Evolutionary conservation across 2,113 vertebrate genomes (phyloP), one percentile per base, ranked within the genome.

Genomic region (Theristicus caerulescens): DNA sequence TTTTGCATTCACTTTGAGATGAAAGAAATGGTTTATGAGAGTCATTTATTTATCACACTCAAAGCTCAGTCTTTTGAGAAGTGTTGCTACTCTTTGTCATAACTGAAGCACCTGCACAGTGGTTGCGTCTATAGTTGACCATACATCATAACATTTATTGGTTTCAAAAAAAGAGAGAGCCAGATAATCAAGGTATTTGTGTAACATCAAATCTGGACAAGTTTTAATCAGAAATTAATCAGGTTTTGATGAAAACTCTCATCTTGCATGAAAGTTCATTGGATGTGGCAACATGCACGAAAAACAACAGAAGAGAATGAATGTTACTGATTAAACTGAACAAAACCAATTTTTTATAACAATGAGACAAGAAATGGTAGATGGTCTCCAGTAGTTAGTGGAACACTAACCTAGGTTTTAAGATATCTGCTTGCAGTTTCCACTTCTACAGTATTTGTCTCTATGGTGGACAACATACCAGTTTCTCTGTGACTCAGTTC

Each of bases 381-480:
- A 29, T 49, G 24, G 13, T 76, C 14, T 61, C 20, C 36, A 26
- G 16, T 27, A 55, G 19, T 71, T 66, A n/a, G 15, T 38, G 40
- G 29, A 74, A 62, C 21, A 52, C 29, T 70, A 52, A 47, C 17
- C 8, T 16, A 32, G 3, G 9, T 84, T 69, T 88, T 64, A 46
- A 62, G 29, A 64, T 40, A 69, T 7, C 6, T 64, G 13, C 8
- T 70, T 54, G 13, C 38, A 20, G 38, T 58, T 80, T 44, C 29
- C 47, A 58, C 49, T 40, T 67, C 32, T 22, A 36, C 18, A 58
- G 21, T 26, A 78, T 54, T 87, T 73, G 10, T 52, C 12, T 70
- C 14, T 47, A 29, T 13, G 1, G 0, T 52, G 34, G 7, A n/a
- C 3, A 40, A 31, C 10, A 36, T 29, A 65, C 5, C 11, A 44